Percentiles rank a stretch among this genome's conserved stretches.
These are phyloP conservation scores for Stenichneumon culpator DNA, from an alignment of 2,888 invertebrate genomes.

Conservation along the genomic window DNA sequence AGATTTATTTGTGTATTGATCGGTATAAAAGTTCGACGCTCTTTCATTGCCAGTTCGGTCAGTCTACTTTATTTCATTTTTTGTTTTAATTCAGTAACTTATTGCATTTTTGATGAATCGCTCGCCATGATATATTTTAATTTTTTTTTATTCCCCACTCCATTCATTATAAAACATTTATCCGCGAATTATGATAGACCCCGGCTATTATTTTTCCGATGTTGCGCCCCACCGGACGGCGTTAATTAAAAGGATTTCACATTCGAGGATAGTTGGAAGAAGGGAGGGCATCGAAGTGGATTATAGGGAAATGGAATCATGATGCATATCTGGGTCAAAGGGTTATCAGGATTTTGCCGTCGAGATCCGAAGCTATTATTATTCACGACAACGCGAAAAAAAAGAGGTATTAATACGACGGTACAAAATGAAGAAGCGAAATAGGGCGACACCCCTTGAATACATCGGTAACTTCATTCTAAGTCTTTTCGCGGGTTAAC, in stretches of 20 bases:
- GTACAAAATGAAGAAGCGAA: not conserved
- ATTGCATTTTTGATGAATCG: not conserved
- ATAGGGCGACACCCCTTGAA: not conserved
- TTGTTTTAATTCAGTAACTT: not conserved
- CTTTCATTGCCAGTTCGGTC: not conserved
- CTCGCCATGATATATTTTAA: not conserved
- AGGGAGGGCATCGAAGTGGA: not conserved
- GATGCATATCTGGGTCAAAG: conserved; percentile 4
- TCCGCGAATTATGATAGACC: not conserved
- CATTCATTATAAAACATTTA: not conserved
- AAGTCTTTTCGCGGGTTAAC: not conserved
- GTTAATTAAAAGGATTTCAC: conserved; percentile 2
- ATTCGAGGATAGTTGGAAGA: not conserved
- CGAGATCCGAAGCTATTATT: not conserved
- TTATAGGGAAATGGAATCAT: not conserved
- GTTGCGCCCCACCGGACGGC: not conserved
- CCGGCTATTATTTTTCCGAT: not conserved
- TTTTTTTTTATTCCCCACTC: not conserved
- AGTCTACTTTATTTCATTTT: conserved; percentile 1
- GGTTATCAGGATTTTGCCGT: not conserved
- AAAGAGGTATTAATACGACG: not conserved
- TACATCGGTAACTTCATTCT: not conserved
- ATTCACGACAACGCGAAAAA: not conserved
- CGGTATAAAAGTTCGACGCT: not conserved
- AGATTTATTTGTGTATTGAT: not conserved